These are phyloP conservation scores for Aurelia aurita complex sp. Pacific DNA, from an alignment of 30 jellyfish, hydroid and myxozoan genomes.

Conservation along the genomic window DNA sequence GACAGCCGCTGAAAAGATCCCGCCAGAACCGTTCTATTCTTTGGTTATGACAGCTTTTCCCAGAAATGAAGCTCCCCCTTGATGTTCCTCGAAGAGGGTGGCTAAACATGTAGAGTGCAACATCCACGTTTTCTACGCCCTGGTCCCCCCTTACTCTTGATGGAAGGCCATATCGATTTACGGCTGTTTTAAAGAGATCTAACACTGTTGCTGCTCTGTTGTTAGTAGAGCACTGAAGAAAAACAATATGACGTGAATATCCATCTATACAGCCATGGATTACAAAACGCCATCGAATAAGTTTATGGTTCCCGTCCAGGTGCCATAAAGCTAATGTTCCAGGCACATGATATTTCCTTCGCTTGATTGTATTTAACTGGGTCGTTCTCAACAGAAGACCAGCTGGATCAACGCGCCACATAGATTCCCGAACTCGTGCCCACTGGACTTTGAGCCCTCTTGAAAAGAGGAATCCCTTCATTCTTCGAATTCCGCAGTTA, in stretches of 20 bases:
- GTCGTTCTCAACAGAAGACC: conserved; percentile 44
- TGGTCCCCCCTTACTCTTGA: conserved; percentile 41
- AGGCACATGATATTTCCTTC: conserved; percentile 42
- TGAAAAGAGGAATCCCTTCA: conserved; percentile 47
- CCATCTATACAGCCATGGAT: conserved; percentile 57
- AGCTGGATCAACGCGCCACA: conserved; percentile 70
- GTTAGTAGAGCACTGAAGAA: conserved; percentile 14
- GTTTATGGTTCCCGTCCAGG: conserved; percentile 46
- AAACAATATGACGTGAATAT: conserved; percentile 19
- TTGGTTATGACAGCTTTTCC: conserved; percentile 62
- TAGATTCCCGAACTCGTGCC: conserved; percentile 35
- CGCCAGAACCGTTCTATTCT: conserved; percentile 43
- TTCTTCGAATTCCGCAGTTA: conserved; percentile 59
- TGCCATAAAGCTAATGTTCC: conserved; percentile 37
- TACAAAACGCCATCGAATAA: conserved; percentile 45
- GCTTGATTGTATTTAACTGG: conserved; percentile 15
- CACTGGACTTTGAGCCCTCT: conserved; percentile 41
- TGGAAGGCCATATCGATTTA: conserved; percentile 18
- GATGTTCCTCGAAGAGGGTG: conserved; percentile 47
- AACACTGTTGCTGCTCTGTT: conserved; percentile 29
- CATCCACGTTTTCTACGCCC: conserved; percentile 57
- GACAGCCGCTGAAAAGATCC: conserved; percentile 26
- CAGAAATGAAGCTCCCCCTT: conserved; percentile 53
- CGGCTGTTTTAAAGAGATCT: background rate
- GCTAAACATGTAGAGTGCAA: conserved; percentile 22